Evolutionary conservation across 2,113 vertebrate species (phyloP), one percentile per base, ranked within the genome.

Genomic region (Prochilodus magdalenae): DNA sequence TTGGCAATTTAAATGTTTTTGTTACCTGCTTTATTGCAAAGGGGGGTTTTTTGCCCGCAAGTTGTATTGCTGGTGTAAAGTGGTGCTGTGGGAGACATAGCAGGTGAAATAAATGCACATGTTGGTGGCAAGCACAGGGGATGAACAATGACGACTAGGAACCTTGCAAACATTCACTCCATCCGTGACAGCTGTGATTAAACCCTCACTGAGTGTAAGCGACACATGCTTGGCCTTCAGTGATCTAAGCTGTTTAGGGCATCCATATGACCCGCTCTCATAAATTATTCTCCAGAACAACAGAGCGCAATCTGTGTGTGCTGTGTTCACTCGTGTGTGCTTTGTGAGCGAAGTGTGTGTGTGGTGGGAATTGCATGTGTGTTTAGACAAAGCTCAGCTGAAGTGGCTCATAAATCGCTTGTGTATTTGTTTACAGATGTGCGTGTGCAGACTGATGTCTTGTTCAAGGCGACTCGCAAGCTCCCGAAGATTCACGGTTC

Each of bases 381-480:
- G 24, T 30, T 13, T 47, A 33, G 29, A 81, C 77, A 63, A 44
- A 75, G 26, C 26, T 67, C 66, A 44, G 66, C 10, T 66, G 20
- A 78, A 60, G 30, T 65, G 71, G 55, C 24, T 75, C 62, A 81
- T 82, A 84, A 73, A 75, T 83, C 6, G 24, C 65, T 33, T 33
- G 65, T 53, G 51, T 24, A 33, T 55, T 80, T 73, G 67, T 73
- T 83, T 85, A 72, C 53, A 60, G 66, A 80, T 71, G 73, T 83
- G 33, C 36, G 16, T 29, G 36, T 16, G 10, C 22, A 57, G 62
- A 77, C 59, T 83, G 13, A 27, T 70, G 40, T 80, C 44, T 84
- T 78, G 44, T 83, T 85, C 18, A 70, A 87, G 66, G 81, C 47
- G 55, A 83, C 84, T 79, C 67, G 0, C n/a, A 24, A 22, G 55